Base-by-base conservation (phyloP, 2,888 invertebrate species). In the Eugnorisma glareosa region DNA sequence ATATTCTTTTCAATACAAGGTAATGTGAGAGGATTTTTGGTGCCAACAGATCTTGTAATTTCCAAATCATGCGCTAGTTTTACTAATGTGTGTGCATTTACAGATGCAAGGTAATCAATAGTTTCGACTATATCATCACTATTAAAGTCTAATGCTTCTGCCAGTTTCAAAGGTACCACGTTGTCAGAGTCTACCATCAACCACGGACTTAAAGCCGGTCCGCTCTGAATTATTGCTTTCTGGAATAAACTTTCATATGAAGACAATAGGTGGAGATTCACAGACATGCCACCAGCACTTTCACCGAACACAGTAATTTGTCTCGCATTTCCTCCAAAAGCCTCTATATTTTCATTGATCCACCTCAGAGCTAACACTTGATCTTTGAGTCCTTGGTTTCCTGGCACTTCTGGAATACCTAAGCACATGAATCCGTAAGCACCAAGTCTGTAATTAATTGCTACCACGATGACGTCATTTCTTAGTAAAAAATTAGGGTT, bases 371-470 rank as follows among this genome's bases (percentile, higher is more conserved):
- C 93, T 43, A 90, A 48, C 0, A 88, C 64, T 71, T 91, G 91
- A 67, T 93, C 93, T 80, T 91, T 93, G 5, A 93, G 71, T 10
- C 92, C 93, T 78, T 91, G 91, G 75, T 93, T 93, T 6, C 93
- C 93, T 7, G 93, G 90, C 8, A 91, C 86, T 11, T 90, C 89
- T 6, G 89, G 87, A 37, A 76, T 80, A 24, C 80, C 82, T 0
- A 87, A n/a, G 28, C 88, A 88, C 73, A 93, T 83, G 45, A 93
- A 93, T 11, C 93, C 93, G 43, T 88, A 91, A 8, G 83, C 80
- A 21, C 85, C 85, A 24, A 85, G 75, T 5, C 85, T 75, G 45
- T 85, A 85, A 45, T 82, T 82, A 1, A 85, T 72, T 51, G 73
- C 45, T 31, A 85, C 82, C 6, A 85, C 63, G 15, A 85, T 79